A percentile compares a stretch with the other conserved stretches of the same genome.
Conservation (phyloP, 2,113 vertebrate genomes). For the Leiothrix lutea region DNA sequence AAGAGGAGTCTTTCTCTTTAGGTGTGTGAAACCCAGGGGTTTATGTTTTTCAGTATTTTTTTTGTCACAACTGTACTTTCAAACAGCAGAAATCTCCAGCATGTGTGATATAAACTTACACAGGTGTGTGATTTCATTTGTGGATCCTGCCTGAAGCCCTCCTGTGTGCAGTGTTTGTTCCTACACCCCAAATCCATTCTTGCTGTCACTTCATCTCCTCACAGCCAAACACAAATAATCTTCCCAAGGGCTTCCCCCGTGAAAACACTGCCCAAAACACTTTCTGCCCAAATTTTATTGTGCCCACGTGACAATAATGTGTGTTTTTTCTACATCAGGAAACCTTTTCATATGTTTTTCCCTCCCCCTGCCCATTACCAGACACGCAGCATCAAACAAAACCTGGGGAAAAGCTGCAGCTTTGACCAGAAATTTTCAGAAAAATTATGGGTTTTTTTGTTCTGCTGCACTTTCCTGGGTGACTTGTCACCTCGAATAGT, state of each 20-base stretch:
- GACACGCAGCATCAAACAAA: background rate
- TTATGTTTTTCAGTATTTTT: background rate
- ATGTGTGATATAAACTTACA: background rate
- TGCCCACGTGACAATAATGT: background rate
- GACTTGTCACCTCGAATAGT: conserved; percentile 16
- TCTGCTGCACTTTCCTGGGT: conserved; percentile 32
- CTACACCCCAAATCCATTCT: background rate
- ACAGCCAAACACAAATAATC: background rate
- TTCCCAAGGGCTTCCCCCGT: background rate
- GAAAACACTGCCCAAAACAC: background rate
- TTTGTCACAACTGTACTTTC: background rate
- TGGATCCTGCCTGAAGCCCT: background rate
- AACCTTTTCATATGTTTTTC: background rate
- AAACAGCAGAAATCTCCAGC: background rate
- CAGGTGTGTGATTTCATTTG: background rate
- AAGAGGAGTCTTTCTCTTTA: background rate
- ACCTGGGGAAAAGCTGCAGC: background rate
- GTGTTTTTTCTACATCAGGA: conserved; percentile 19
- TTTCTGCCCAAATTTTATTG: background rate
- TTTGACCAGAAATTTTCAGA: background rate
- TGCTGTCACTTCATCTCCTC: background rate
- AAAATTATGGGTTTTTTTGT: background rate
- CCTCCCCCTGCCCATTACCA: background rate
- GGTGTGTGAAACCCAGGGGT: fast-evolving
- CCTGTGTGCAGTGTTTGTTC: fast-evolving